Evolutionary conservation across 2,113 vertebrate species (phyloP), one percentile per base, ranked within the genome.

Genomic region (Hystrix cristata): DNA sequence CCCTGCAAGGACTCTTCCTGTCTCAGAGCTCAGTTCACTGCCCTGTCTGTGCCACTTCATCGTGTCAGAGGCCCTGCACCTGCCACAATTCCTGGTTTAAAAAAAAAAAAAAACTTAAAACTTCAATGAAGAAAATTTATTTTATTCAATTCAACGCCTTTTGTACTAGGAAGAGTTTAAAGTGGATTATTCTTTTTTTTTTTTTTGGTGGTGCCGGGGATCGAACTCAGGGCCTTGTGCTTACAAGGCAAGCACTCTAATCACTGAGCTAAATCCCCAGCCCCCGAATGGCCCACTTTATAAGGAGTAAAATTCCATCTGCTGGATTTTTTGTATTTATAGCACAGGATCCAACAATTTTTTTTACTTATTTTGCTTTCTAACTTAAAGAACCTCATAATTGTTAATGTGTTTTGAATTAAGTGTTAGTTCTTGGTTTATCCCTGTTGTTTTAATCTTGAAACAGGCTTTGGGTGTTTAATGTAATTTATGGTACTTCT

Each of bases 381-480:
- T 2, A 57, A 74, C 65, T 72, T 91, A 93, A 90, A 86, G n/a
- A 81, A 67, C 27, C 69, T 79, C 0, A 1, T 60, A 71, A 87
- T 69, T 72, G 27, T 81, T 91, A 31, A 93, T 72, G 91, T 74
- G 51, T 67, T 93, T 95, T 94, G 72, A 87, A 96, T 67, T 81
- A 92, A 93, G 27, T 46, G 60, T 78, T 71, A 65, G 27, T 57
- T 87, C 9, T 87, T 67, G 6, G 21, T 38, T 91, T 46, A 9
- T 53, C 46, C 31, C 60, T 67, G 57, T 62, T 93, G 48, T 48
- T 83, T 19, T 27, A 25, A 72, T 95, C 57, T 87, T 80, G n/a
- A 15, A 18, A 78, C 11, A 92, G 67, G 19, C 12, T 12, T 76
- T 59, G 10, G 4, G 11, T 31, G 25, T 57, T 84, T 71, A 84